A percentile compares a stretch with the other conserved stretches of the same genome.
Evolutionary conservation across 2,797 vertebrate species (phyloP).

Genomic region (Hylomyscus alleni): DNA sequence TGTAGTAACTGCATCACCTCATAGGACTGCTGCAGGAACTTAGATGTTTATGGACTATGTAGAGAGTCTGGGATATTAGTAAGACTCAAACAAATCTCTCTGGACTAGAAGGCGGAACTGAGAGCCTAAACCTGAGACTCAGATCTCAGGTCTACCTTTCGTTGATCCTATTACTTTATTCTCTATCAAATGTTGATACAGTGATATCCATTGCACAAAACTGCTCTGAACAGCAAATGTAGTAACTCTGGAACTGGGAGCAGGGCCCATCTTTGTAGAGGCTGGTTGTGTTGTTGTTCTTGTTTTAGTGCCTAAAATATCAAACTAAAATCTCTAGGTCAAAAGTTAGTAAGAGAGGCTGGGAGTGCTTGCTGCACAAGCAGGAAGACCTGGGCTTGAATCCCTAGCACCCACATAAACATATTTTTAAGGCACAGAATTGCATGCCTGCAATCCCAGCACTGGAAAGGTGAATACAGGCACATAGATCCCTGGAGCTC

Average conservation of each 20-base stretch:
- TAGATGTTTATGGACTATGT: background rate
- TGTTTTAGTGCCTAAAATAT: background rate
- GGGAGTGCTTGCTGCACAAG: too few relatives aligned
- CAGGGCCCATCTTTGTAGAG: background rate
- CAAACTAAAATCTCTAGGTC: background rate
- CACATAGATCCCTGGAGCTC: background rate
- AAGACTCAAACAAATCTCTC: background rate
- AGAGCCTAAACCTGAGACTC: background rate
- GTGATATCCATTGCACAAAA: background rate
- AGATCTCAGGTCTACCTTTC: background rate
- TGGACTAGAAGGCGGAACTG: background rate
- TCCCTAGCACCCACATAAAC: background rate
- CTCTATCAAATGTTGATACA: background rate
- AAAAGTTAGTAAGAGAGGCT: constrained; percentile 22
- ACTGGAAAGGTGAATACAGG: background rate
- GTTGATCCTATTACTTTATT: background rate
- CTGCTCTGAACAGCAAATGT: background rate
- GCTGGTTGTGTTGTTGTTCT: background rate
- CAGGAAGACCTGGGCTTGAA: background rate
- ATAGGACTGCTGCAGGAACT: background rate
- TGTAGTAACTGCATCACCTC: background rate
- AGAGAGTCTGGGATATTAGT: background rate
- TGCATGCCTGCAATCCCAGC: background rate
- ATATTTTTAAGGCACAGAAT: background rate
- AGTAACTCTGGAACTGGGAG: background rate